Evolutionary conservation across 2,797 vertebrate species (phyloP), one percentile per base, ranked within the genome.

Genomic region (Sebastes itinus): DNA sequence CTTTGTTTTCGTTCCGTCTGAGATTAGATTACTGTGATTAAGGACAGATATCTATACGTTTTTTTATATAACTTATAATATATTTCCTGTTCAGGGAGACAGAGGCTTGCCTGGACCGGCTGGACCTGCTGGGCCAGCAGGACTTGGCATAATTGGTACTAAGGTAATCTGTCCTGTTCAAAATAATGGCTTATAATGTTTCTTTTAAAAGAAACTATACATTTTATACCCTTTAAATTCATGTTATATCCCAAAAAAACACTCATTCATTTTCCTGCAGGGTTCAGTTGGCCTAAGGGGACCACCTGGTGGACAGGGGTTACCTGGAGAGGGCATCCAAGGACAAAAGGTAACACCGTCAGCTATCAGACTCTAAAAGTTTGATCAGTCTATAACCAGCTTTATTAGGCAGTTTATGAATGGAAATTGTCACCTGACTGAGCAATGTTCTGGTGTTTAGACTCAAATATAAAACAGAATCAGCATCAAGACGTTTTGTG

Each of bases 261-360:
- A 6, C 7, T 2, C n/a, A 66, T 25, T 18, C 6, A 14, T 67
- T 38, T 8, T 16, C 23, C 56, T 77, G 77, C 12, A 99, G 97
- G 97, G 97, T 65, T 78, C 89, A n/a, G 77, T 69, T 22, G 97
- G 98, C 49, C 93, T 77, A 68, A 59, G 87, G 2, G 97, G 97
- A 14, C 80, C 89, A 52, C 89, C 91, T 22, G 97, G 97, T 38
- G 88, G 87, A 6, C 93, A 88, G 20, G 97, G 97, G 0, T 67
- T 76, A 60, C 81, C 95, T 55, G 97, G 97, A 33, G 92, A 96
- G 27, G 96, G 96, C 69, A 92, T 96, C 84, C 96, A 97, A 93
- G 97, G 98, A 90, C 93, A 89, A 80, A 99, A 98, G 96, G 97
- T 97, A 95, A 35, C 0, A 0, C 35, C 28, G n/a, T 72, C 58